A percentile compares a stretch with the other conserved stretches of the same genome.
Evolutionary conservation across 2,888 invertebrate species (phyloP).

Genomic region (Epistrophella euchroma): DNA sequence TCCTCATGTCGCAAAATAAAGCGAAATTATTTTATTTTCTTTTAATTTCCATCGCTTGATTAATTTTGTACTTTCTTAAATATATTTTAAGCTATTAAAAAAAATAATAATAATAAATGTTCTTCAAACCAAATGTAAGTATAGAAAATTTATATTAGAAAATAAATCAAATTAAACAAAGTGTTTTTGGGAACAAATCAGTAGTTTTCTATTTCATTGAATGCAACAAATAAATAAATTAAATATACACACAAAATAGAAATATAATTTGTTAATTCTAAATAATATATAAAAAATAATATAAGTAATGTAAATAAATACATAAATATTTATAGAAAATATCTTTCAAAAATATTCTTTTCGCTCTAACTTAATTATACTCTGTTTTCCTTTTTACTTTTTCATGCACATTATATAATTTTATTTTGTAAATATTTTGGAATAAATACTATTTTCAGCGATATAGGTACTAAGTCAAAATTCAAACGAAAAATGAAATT

Average conservation of each 20-base stretch:
- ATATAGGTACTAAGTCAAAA: slow-evolving; percentile 61
- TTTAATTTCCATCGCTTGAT: background rate
- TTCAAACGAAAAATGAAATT: slow-evolving; percentile 56
- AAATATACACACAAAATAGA: slow-evolving; percentile 20
- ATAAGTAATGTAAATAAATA: slow-evolving; percentile 32
- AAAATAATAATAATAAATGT: slow-evolving; percentile 52
- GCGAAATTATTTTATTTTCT: too few species aligned
- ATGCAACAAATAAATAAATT: slow-evolving; percentile 28
- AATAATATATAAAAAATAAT: slow-evolving; percentile 4
- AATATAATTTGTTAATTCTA: slow-evolving; percentile 11
- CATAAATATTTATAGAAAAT: background rate
- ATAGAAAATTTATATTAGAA: slow-evolving; percentile 64
- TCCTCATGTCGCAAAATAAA: too few species aligned
- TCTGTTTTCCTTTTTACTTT: slow-evolving; percentile 13
- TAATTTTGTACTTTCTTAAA: background rate
- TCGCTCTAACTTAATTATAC: background rate
- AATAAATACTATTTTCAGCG: slow-evolving; percentile 27
- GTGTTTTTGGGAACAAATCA: slow-evolving; percentile 79
- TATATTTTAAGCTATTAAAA: background rate
- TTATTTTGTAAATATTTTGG: slow-evolving; percentile 44
- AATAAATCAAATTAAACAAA: slow-evolving; percentile 69
- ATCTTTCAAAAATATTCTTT: background rate
- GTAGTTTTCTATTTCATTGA: slow-evolving; percentile 76
- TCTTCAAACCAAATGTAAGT: slow-evolving; percentile 15
- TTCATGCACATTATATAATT: slow-evolving; percentile 26